Base-by-base conservation (phyloP, 1,140 invertebrate species). In the Scaptomyza pallida region DNA sequence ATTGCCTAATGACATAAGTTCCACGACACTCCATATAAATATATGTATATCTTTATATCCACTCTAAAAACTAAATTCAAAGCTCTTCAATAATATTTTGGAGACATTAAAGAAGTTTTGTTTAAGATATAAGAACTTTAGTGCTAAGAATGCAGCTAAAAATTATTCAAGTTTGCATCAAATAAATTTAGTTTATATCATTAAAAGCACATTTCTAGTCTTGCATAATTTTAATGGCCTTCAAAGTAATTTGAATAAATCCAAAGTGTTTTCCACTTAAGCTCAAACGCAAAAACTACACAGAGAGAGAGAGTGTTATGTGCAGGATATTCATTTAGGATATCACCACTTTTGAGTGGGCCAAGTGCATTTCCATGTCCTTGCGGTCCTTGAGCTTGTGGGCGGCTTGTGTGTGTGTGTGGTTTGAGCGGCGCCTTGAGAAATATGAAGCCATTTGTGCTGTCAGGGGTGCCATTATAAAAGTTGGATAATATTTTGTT, bases 401-500 rank as follows among this genome's bases (percentile, higher is more conserved):
- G 33, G 33, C n/a, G 33, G 5, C 23, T 59, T 21, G 2, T 17
- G 15, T 9, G 43, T 55, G 40, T 9, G 9, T 35, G 23, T 23
- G 50, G 47, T 37, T 37, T 30, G 21, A n/a, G 15, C 10, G 37
- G 56, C 70, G 63, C 70, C 70, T 55, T 30, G 44, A 56, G 63
- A 73, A 82, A 82, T 77, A 59, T 61, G 54, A 78, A 69, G 70
- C 64, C 64, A 45, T 75, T 40, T 16, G 8, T 2, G 40, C n/a
- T 52, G 33, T 72, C 82, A 44, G 48, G 81, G 74, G 81, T 45
- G 41, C 65, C 82, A 86, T 86, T 88, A 88, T 76, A 77, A 80
- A 77, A 81, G 59, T 81, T 81, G 65, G 44, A 81, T 74, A 88
- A 88, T 88, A 88, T 86, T 86, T 86, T 81, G 57, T 68, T 71